Base-by-base conservation (phyloP, 2,797 vertebrate species). In the Clamator glandarius region DNA sequence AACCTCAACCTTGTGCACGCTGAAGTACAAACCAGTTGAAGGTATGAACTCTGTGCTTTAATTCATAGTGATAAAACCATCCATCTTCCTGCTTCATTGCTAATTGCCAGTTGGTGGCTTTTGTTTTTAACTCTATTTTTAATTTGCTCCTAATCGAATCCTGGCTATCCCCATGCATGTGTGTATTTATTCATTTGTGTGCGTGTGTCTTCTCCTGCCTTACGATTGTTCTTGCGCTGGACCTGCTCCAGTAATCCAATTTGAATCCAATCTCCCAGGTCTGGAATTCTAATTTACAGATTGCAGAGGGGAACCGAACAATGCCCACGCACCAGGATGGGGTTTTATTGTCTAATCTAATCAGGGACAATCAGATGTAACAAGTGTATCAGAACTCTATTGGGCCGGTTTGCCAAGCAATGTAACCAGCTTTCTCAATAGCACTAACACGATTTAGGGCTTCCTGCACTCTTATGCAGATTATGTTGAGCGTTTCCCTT, bases 181-280 rank as follows among this genome's bases (percentile, higher is more conserved):
- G 79, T 80, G 70, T 95, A 41, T 95, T 92, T 94, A 29, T 70
- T 95, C 87, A 64, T 92, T 89, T 67, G 35, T 91, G 89, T 86
- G 50, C 51, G 36, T 77, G 73, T 63, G 61, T 89, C 72, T 85
- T 90, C 87, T 95, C 61, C 87, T 95, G 96, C 96, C 31, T 81
- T 69, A 9, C 31, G 24, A 73, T 92, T 95, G 88, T 95, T 96
- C 87, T 90, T 75, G 83, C 6, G 35, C 95, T 97, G 95, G 96
- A 97, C 91, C 94, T 96, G 82, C 95, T 96, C 96, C 97, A 97
- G 83, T 95, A 97, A 97, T 98, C 96, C 97, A 97, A 96, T 97
- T 97, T 97, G 97, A 97, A 97, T 96, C 96, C 93, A 87, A 85
- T 97, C 96, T 95, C 96, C 94, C 94, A 96, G 91, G 96, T 97